phyloP scores from a whole-genome alignment of 2,797 vertebrate genomes.

The Pelobates cultripes region DNA sequence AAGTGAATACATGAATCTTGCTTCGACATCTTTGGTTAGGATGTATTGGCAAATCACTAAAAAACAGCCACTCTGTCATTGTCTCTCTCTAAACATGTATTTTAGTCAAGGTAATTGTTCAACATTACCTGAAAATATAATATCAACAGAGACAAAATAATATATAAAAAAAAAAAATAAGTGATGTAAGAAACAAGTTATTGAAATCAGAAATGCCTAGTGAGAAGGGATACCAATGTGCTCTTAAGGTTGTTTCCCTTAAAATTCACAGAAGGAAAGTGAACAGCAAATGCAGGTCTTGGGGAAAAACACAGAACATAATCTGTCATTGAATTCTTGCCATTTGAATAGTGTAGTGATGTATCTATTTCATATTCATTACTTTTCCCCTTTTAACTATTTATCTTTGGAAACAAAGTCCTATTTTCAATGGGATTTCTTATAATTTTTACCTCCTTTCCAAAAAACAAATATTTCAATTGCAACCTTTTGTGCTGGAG shows the following conservation, averaged over 20 bases:
- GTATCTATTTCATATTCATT: constrained; percentile 4
- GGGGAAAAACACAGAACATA: not conserved
- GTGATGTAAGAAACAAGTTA: not conserved
- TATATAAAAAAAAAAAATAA: not conserved
- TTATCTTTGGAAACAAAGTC: not conserved
- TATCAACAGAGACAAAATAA: not conserved
- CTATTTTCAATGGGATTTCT: not conserved
- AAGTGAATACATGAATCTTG: too few relatives aligned
- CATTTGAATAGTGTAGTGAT: not conserved
- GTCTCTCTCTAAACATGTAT: too few relatives aligned
- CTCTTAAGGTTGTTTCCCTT: not conserved
- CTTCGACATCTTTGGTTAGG: too few relatives aligned
- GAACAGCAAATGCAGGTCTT: not conserved
- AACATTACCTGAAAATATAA: not conserved
- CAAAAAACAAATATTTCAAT: too few relatives aligned
- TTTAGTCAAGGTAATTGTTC: too few relatives aligned
- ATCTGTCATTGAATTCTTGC: not conserved
- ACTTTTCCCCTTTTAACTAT: not conserved
- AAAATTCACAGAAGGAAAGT: not conserved
- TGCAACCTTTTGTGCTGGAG: too few relatives aligned
- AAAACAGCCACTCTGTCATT: too few relatives aligned
- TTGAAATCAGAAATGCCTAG: not conserved
- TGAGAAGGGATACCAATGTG: not conserved
- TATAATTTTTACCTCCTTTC: not conserved
- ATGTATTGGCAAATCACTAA: too few relatives aligned